A percentile compares a stretch with the other conserved stretches of the same genome.
These are phyloP conservation scores for Delichon dasypus DNA, from an alignment of 2,797 vertebrate genomes.

Conservation along the genomic window DNA sequence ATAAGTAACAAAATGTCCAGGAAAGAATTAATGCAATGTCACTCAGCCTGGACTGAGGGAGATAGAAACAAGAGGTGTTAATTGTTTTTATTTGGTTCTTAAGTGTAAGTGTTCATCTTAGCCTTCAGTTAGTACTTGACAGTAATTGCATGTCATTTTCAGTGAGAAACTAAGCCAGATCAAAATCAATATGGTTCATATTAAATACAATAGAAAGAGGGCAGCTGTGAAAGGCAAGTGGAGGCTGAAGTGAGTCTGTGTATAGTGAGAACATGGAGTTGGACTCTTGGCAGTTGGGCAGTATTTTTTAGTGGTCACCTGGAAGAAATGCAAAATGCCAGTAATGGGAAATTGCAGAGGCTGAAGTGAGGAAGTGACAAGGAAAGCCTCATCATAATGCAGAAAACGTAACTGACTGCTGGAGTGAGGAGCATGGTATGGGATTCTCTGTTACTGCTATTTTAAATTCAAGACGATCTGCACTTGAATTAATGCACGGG, in stretches of 20 bases:
- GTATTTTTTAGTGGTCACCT: not conserved
- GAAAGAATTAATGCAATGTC: constrained; percentile 16
- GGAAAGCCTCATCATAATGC: not conserved
- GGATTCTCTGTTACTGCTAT: not conserved
- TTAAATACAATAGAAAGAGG: not conserved
- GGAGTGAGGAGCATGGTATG: not conserved
- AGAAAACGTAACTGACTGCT: not conserved
- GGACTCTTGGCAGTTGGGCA: not conserved
- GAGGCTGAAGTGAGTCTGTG: not conserved
- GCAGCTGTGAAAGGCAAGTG: not conserved
- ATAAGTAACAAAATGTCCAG: constrained; percentile 20
- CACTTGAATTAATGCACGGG: not conserved
- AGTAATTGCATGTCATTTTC: constrained; percentile 8
- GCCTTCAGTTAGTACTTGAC: not conserved
- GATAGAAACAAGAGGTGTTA: constrained; percentile 33
- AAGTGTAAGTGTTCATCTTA: constrained; percentile 18
- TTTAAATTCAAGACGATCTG: not conserved
- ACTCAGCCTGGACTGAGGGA: not conserved
- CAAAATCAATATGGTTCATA: not conserved
- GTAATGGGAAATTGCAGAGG: not conserved
- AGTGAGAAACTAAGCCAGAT: not conserved
- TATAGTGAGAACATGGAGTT: not conserved
- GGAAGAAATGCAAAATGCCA: not conserved
- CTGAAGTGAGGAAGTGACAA: not conserved
- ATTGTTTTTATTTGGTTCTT: constrained; percentile 24